phyloP scores from a whole-genome alignment of 2,797 vertebrate species.

The Eulemur rubriventer region DNA sequence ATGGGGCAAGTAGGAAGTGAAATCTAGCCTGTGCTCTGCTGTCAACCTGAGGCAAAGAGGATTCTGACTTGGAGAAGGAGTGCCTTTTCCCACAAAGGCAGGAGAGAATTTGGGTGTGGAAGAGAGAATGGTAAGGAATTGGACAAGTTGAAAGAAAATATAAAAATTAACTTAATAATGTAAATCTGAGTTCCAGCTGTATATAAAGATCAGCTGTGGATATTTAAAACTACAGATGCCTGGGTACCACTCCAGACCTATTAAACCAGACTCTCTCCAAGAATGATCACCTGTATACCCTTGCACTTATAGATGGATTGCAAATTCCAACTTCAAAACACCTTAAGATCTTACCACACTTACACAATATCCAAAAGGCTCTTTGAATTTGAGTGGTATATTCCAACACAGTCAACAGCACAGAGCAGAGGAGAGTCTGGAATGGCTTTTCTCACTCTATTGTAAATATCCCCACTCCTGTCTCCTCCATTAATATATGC shows the following conservation, averaged over 20 bases:
- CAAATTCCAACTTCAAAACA: not conserved
- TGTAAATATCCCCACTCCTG: not conserved
- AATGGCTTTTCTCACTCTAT: not conserved
- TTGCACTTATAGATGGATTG: not conserved
- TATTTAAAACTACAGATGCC: not conserved
- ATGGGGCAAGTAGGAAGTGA: not conserved
- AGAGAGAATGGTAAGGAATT: not conserved
- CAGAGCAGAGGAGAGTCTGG: not conserved
- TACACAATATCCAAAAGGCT: not conserved
- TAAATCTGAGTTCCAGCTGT: not conserved
- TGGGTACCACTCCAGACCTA: not conserved
- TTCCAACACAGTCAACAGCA: not conserved
- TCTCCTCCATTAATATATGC: not conserved
- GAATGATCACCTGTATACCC: not conserved
- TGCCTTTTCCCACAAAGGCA: not conserved
- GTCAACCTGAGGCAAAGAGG: not conserved
- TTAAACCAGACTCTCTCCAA: not conserved
- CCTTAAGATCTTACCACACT: not conserved
- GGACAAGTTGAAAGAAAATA: not conserved
- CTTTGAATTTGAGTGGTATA: not conserved
- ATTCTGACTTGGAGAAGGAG: not conserved
- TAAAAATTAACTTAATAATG: not conserved
- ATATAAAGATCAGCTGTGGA: not conserved
- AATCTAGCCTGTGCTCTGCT: not conserved
- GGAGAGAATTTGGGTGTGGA: not conserved